Base-by-base conservation (phyloP, 1,140 invertebrate species). In the Lepidostoma basale region DNA sequence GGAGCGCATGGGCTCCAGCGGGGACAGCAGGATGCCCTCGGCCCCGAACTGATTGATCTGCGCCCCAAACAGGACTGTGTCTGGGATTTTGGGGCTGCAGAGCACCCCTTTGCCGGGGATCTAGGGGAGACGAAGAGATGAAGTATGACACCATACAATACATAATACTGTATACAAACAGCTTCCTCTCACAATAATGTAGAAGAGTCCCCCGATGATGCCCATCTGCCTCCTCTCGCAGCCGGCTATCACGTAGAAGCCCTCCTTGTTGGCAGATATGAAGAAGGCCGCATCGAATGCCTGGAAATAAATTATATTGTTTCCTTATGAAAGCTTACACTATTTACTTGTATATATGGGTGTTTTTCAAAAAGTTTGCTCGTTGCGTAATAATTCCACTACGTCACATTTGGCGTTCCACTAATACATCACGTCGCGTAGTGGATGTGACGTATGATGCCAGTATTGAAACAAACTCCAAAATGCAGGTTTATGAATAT, bases 101-200 rank as follows among this genome's bases (percentile, higher is more conserved):
- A 92, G 76, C 1, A 90, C 75, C 16, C 89, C 89, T 72, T 88
- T 79, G n/a, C 83, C 85, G 22, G 89, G 89, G 47, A 89, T 72
- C 85, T 86, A 58, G 20, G 67, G 74, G 59, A 73, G 45, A 25
- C 60, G n/a, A n/a, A n/a, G n/a, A n/a, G n/a, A n/a, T n/a, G n/a
- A n/a, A n/a, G n/a, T n/a, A n/a, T n/a, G n/a, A n/a, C n/a, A n/a
- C n/a, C n/a, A n/a, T n/a, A n/a, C n/a, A n/a, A n/a, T n/a, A n/a
- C n/a, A n/a, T n/a, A n/a, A n/a, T n/a, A n/a, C n/a, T n/a, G n/a
- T n/a, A n/a, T n/a, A n/a, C n/a, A n/a, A n/a, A n/a, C n/a, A n/a
- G n/a, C n/a, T n/a, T n/a, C n/a, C n/a, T 76, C 80, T 81, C 73
- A 87, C 86, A 40, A 81, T 77, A 36, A 86, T 75, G 71, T 86